phyloP scores from a whole-genome alignment of 2,888 invertebrate genomes.

The Ornithoptera alexandrae region DNA sequence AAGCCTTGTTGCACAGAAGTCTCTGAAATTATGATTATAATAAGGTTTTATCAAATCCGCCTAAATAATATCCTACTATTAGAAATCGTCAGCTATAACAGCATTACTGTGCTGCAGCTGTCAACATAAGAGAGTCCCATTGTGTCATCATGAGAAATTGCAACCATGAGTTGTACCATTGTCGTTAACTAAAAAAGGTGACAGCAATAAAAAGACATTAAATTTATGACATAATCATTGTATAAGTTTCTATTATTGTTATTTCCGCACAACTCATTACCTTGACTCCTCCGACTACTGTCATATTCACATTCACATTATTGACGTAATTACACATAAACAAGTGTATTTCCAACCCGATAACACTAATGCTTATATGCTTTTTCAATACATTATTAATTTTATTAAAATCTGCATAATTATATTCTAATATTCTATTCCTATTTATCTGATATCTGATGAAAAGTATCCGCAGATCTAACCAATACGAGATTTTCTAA shows the following conservation, averaged over 20 bases:
- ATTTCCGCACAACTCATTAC: conserved; percentile 16
- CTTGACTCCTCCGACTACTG: conserved; percentile 16
- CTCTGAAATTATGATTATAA: too few species aligned
- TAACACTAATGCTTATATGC: conserved; percentile 12
- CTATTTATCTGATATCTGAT: neutral
- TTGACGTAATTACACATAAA: conserved; percentile 20
- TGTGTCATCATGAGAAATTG: too few species aligned
- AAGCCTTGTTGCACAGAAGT: too few species aligned
- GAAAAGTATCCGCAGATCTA: neutral
- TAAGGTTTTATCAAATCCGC: too few species aligned
- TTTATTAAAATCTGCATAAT: conserved; percentile 14
- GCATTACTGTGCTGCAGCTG: too few species aligned
- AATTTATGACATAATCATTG: neutral
- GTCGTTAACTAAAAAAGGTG: too few species aligned
- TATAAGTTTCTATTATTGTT: neutral
- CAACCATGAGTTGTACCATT: too few species aligned
- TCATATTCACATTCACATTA: conserved; percentile 11
- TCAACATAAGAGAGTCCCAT: too few species aligned
- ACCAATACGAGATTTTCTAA: neutral
- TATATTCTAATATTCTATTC: neutral
- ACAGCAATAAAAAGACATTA: neutral
- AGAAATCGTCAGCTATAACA: too few species aligned
- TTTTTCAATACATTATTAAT: conserved; percentile 13
- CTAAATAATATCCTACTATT: too few species aligned
- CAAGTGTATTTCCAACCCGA: conserved; percentile 6